Evolutionary conservation across 2,888 invertebrate species (phyloP).

Genomic region (Caenorhabditis wallacei): DNA sequence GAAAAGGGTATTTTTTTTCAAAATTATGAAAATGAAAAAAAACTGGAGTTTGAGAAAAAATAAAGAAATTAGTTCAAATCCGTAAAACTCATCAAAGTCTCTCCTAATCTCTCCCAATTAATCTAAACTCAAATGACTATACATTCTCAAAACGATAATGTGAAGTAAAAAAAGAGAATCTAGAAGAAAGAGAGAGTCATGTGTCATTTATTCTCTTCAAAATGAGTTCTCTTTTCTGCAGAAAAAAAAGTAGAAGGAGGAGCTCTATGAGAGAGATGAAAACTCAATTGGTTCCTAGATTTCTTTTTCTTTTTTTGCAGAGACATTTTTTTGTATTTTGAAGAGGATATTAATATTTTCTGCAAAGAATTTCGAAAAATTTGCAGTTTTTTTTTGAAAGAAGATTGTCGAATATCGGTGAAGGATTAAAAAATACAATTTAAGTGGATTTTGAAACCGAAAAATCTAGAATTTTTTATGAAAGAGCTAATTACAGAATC

Average conservation of each 20-base stretch:
- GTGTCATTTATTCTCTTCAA: slow-evolving; percentile 46
- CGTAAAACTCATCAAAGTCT: too few species aligned
- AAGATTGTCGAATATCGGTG: too few species aligned
- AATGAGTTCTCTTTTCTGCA: slow-evolving; percentile 15
- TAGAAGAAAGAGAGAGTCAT: slow-evolving; percentile 31
- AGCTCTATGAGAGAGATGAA: neutral
- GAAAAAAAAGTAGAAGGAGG: slow-evolving; percentile 4
- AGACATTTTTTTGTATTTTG: neutral
- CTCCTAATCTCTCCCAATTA: slow-evolving; percentile 2
- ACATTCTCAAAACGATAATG: slow-evolving; percentile 18
- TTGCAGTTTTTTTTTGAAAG: too few species aligned
- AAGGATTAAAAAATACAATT: too few species aligned
- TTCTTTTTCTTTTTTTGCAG: neutral
- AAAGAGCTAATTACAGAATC: too few species aligned
- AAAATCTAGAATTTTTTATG: too few species aligned
- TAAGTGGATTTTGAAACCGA: too few species aligned
- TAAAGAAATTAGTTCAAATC: too few species aligned
- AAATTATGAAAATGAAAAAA: too few species aligned
- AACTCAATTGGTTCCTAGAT: slow-evolving; percentile 12
- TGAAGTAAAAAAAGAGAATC: slow-evolving; percentile 13
- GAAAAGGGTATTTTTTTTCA: too few species aligned
- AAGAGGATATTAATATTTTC: neutral
- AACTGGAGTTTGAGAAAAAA: too few species aligned
- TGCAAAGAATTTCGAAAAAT: neutral
- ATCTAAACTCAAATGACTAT: slow-evolving; percentile 19